Base-by-base conservation (phyloP, 2,113 vertebrate species). In the Clupea harengus region DNA sequence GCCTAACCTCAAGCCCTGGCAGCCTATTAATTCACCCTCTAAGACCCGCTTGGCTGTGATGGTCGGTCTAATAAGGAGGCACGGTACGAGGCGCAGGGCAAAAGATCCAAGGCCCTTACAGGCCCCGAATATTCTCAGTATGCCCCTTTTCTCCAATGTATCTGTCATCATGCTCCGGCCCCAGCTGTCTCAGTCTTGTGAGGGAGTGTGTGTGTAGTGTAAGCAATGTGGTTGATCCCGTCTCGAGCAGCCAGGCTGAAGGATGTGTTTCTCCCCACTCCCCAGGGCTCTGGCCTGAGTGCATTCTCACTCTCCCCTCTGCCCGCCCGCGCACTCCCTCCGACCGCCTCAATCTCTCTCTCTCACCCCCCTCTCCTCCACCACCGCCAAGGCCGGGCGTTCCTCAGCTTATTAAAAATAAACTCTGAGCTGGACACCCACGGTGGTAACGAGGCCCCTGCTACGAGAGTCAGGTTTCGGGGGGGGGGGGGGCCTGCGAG, bases 331-430 rank as follows among this genome's bases (percentile, higher is more conserved):
- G 39, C 20, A 18, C 83, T 86, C 82, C 32, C 67, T 75, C 22
- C 28, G 64, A 13, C 25, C 28, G 13, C 13, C 72, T 28, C 72
- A 32, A 78, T 32, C 72, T 67, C 28, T 67, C 72, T 39, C 72
- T 15, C 72, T 1, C n/a, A n/a, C n/a, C 39, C 39, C 39, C 1
- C 39, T 39, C 39, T 39, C 39, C 39, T 1, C 60, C 28, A 44
- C 28, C 32, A 78, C 10, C 25, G 28, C 32, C 28, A 32, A 52
- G 88, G 13, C 47, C 46, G 6, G 6, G 67, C 85, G 84, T 82
- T 87, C 82, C 84, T 81, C 83, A 83, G 78, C 78, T 91, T 89
- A 92, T 91, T 92, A 92, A 91, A 93, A 92, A 89, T 90, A 93
- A 94, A 92, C 89, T 90, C 83, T 47, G 49, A 64, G 82, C 81